Base-by-base conservation (phyloP, 2,113 vertebrate genomes). In the Corvus hawaiiensis region DNA sequence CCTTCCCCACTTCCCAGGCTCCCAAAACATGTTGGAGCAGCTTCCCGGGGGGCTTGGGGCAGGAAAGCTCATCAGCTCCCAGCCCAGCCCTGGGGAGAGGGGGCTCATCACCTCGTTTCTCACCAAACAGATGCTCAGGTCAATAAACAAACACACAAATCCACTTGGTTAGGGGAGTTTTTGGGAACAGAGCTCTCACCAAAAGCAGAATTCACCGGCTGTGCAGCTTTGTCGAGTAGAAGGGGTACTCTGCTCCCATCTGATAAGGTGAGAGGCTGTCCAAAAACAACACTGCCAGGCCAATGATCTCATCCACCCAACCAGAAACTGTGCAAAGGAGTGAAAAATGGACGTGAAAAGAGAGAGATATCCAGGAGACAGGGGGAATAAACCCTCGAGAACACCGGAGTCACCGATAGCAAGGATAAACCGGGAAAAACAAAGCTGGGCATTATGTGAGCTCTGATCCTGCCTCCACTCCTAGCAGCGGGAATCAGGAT, bases 221-320 rank as follows among this genome's bases (percentile, higher is more conserved):
- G 9, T 9, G 13, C 33, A 10, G 66, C 55, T 74, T 41, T 63
- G 49, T 76, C 64, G 33, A 11, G 55, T 11, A 61, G 59, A 73
- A 55, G 81, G 83, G 74, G 56, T 35, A 7, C 21, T 87, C 64
- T 27, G 63, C 62, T 96, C 92, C 90, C 73, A 94, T 96, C 96
- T 96, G 97, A 97, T 96, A 96, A 95, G 73, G 68, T 4, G 35
- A 55, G 64, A 89, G 39, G 3, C 41, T 6, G 33, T 85, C 96
- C 94, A 94, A 94, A 88, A 88, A 9, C 92, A 97, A 90, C 91
- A 90, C 51, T 79, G 68, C 68, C 90, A 76, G 89, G 69, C 72
- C 90, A 62, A 11, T 74, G 84, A 86, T 19, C 78, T 96, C 84
- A 91, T 72, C 67, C 32, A 67, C 41, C 62, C 63, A 28, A 26